These are phyloP conservation scores for Myopa tessellatipennis DNA, from an alignment of 2,888 invertebrate genomes.

Conservation along the genomic window DNA sequence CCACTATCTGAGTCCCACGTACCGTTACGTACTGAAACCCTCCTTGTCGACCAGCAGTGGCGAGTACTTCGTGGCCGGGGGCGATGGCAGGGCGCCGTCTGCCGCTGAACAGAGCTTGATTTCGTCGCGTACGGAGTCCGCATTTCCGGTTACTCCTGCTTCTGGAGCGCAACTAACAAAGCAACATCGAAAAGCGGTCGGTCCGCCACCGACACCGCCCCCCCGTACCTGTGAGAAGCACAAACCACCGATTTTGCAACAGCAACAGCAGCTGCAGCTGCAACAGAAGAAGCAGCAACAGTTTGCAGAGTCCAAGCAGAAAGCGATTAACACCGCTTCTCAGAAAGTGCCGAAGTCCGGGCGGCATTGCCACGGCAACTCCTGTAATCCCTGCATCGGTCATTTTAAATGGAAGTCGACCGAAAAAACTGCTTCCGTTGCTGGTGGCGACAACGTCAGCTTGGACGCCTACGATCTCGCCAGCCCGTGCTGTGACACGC, in stretches of 20 bases:
- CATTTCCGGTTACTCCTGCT: slow-evolving; percentile 51
- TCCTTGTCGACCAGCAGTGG: slow-evolving; percentile 75
- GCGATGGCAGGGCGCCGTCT: slow-evolving; percentile 65
- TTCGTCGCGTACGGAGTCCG: slow-evolving; percentile 72
- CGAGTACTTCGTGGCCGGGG: slow-evolving; percentile 78
- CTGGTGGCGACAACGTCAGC: slow-evolving; percentile 75
- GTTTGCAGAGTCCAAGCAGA: slow-evolving; percentile 39
- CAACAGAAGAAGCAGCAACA: slow-evolving; percentile 46
- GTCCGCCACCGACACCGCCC: slow-evolving; percentile 60
- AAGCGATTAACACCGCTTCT: slow-evolving; percentile 31
- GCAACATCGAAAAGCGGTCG: slow-evolving; percentile 37
- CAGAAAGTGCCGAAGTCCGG: slow-evolving; percentile 58
- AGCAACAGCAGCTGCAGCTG: slow-evolving; percentile 43
- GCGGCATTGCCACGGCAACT: slow-evolving; percentile 70
- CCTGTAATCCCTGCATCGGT: slow-evolving; percentile 80
- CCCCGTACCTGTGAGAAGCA: slow-evolving; percentile 65
- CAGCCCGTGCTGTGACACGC: slow-evolving; percentile 87
- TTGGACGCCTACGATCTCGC: slow-evolving; percentile 88
- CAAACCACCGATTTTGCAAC: slow-evolving; percentile 58
- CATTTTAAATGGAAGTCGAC: slow-evolving; percentile 68
- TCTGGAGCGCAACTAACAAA: not conserved
- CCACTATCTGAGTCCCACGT: slow-evolving; percentile 79
- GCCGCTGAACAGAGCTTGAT: slow-evolving; percentile 77
- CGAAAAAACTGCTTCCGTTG: slow-evolving; percentile 58
- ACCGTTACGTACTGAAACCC: slow-evolving; percentile 78